phyloP scores from a whole-genome alignment of 1,140 invertebrate genomes.

The Tribolium castaneum region DNA sequence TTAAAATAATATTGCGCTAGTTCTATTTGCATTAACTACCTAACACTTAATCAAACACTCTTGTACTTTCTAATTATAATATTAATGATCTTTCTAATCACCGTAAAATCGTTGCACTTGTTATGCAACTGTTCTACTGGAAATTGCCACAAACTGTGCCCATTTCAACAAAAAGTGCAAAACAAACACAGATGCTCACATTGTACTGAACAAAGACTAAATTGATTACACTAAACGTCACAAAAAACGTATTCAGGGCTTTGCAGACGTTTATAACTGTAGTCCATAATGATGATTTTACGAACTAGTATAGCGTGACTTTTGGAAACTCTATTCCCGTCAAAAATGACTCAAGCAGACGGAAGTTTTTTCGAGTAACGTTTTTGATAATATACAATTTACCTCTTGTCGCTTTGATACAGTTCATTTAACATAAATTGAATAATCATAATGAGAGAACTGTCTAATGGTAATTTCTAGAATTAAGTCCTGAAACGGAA shows the following conservation, averaged over 20 bases:
- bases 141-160: background rate
- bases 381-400: background rate
- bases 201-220: background rate
- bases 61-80: conserved; percentile 27
- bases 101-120: background rate
- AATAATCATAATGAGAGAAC: background rate
- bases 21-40: conserved; percentile 27
- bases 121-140: background rate
- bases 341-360: background rate
- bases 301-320: background rate
- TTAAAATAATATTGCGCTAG: conserved; percentile 16
- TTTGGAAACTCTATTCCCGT: background rate
- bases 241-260: background rate
- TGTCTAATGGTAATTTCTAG: background rate
- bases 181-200: background rate
- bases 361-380: background rate
- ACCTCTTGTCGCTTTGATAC: background rate
- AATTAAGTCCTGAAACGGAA: background rate
- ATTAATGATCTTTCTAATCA: conserved; percentile 18
- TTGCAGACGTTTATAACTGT: background rate
- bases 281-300: background rate
- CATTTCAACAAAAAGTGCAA: background rate
- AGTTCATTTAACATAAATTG: background rate
- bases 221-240: background rate
- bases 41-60: conserved; percentile 24